Evolutionary conservation across 2,113 vertebrate genomes (phyloP).

Genomic region (Antennarius striatus): DNA sequence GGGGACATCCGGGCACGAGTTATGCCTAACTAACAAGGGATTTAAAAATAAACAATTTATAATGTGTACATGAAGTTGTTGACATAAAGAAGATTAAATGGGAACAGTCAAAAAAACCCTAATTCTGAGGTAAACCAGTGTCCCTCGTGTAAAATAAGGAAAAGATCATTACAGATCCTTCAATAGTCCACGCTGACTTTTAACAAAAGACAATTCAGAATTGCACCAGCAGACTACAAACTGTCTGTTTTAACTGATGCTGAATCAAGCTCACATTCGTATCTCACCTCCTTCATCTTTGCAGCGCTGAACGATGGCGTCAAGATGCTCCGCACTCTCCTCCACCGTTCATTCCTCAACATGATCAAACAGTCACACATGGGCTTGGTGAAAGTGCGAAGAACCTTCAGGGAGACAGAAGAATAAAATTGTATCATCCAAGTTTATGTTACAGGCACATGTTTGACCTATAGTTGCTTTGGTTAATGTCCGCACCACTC

Average conservation of each 20-base stretch:
- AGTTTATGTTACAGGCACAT: neutral
- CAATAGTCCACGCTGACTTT: too few species aligned
- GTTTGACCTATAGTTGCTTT: neutral
- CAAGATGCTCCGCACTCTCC: conserved; percentile 87
- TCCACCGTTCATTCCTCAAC: conserved; percentile 88
- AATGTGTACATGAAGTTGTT: too few species aligned
- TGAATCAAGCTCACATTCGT: neutral
- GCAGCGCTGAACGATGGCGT: conserved; percentile 85
- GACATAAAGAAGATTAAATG: too few species aligned
- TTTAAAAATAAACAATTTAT: too few species aligned
- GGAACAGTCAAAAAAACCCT: too few species aligned
- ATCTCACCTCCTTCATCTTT: conserved; percentile 90
- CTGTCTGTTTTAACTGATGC: neutral
- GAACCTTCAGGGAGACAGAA: conserved; percentile 17
- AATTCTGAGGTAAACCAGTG: too few species aligned
- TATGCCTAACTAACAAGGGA: too few species aligned
- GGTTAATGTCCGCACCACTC: conserved; percentile 69
- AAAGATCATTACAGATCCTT: too few species aligned
- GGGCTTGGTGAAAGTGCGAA: conserved; percentile 80
- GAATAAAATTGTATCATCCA: neutral
- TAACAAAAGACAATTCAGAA: too few species aligned
- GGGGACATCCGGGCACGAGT: too few species aligned
- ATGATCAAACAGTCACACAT: conserved; percentile 87
- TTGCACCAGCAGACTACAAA: too few species aligned
- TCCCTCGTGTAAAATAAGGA: too few species aligned